Evolutionary conservation across 2,888 invertebrate species (phyloP), one percentile per base, ranked within the genome.

Genomic region (Aporophyla nigra): DNA sequence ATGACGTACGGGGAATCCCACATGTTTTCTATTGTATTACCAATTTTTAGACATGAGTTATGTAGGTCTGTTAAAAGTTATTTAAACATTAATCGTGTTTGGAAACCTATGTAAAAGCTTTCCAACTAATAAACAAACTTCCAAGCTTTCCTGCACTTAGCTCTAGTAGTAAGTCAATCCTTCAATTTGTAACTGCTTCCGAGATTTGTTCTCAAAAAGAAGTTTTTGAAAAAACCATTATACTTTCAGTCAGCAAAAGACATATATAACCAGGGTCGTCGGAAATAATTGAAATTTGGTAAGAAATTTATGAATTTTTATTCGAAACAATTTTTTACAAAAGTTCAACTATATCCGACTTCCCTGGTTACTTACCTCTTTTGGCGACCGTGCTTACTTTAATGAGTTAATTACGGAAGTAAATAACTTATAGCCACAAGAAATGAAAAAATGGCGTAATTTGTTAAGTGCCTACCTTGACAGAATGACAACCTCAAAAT

Each of bases 1-100:
- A 73, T 82, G 79, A 83, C 82, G 82, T 74, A 27, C 19, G n/a
- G 53, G 59, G 71, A 70, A 78, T 69, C 78, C 74, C 66, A 78
- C 78, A 40, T 65, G 65, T 66, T 81, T 72, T 66, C 24, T 71
- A 63, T 63, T 51, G 33, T 58, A 24, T 10, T 24, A 16, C 40
- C 56, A 19, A 56, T 56, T 46, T 53, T 68, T 46, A 56, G 62
- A 21, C 16, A n/a, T 58, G 51, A 77, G 24, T 6, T 49, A 49
- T 46, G 33, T n/a, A 27, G 9, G 5, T 40, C 4, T 68, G 65
- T 54, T 40, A 69, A 75, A 75, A 63, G 7, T 63, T 59, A 21
- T 59, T 56, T 4, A 19, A 51, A 62, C 46, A 67, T 58, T 27
- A 16, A 63, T 49, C n/a, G 16, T 59, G 7, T 78, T 80, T 79